Base-by-base conservation (phyloP, 2,888 invertebrate genomes). In the Nudaria mundana region DNA sequence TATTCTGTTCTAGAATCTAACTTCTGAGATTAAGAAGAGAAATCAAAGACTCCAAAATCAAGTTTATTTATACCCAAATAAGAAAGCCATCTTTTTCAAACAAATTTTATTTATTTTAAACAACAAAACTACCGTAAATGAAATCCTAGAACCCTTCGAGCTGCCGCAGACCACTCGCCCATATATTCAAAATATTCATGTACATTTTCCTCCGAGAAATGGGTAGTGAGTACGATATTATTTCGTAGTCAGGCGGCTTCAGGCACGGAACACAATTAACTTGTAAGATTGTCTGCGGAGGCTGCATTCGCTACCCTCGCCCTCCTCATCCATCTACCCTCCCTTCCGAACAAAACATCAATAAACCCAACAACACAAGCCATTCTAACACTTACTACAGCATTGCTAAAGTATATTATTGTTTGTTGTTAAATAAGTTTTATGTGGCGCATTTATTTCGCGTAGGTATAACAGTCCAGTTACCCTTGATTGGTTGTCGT, bases 401-500 rank as follows among this genome's bases (percentile, higher is more conserved):
- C n/a, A n/a, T n/a, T n/a, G 0, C 8, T 66, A 79, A 38, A 59
- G 79, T 72, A 44, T 23, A 53, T 40, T 62, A 48, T 77, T 14
- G 46, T 3, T 20, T 52, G 52, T 3, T 18, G 2, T 6, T 37
- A 57, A 71, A 76, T 70, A 76, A 81, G 82, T 87, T 88, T 86
- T 86, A 86, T 85, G 84, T 81, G 81, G 74, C 81, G 82, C 84
- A 87, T 87, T 88, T 88, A 88, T 88, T 84, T 88, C 77, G 77
- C 77, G 86, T 88, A 88, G 88, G 85, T 88, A 88, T 84, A 87
- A 71, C 82, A 82, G 89, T 89, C 89, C 89, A 87, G 89, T 89
- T 89, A 89, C 88, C 88, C 91, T 91, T 92, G 92, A 92, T 92
- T 92, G 91, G 91, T 91, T 91, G 91, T 90, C 91, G 91, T 91